These are phyloP conservation scores for Sebastes nivosus DNA, from an alignment of 2,797 vertebrate species.

Conservation along the genomic window DNA sequence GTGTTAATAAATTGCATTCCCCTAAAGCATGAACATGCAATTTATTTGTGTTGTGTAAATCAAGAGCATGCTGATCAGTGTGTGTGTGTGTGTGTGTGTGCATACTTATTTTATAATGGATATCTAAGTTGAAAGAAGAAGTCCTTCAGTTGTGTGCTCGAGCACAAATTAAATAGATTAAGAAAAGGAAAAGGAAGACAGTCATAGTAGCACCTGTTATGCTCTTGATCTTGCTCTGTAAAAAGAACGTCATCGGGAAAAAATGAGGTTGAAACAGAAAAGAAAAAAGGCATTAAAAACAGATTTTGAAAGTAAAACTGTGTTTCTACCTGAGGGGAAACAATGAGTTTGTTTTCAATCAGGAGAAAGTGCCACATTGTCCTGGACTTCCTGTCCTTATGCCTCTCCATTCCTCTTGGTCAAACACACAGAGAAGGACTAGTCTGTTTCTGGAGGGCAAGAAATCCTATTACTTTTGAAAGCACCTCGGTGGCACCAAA, in stretches of 20 bases:
- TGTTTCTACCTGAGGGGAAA: conserved; percentile 62
- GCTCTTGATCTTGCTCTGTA: not conserved
- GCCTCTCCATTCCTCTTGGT: conserved; percentile 64
- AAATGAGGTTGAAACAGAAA: conserved; percentile 4
- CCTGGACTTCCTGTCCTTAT: conserved; percentile 39
- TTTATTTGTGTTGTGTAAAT: not conserved
- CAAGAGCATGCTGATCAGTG: not conserved
- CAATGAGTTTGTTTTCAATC: conserved; percentile 75
- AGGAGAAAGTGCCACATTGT: conserved; percentile 58
- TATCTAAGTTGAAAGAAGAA: not conserved
- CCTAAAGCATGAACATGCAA: conserved; percentile 8
- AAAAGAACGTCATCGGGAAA: not conserved
- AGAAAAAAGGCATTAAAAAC: conserved; percentile 1
- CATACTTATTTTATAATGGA: not conserved
- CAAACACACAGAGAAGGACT: conserved; percentile 64
- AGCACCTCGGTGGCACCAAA: conserved; percentile 76
- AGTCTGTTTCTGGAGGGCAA: conserved; percentile 73
- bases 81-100: not conserved
- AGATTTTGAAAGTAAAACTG: conserved; percentile 30
- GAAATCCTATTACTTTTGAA: conserved; percentile 82
- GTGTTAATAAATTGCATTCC: conserved; percentile 23
- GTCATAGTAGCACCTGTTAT: not conserved
- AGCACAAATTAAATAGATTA: not conserved
- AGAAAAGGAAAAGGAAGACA: not conserved
- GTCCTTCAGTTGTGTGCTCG: not conserved